A percentile compares a stretch with the other conserved stretches of the same genome.
Evolutionary conservation across 2,888 invertebrate species (phyloP).

Genomic region (Nemotelus pantherinus): DNA sequence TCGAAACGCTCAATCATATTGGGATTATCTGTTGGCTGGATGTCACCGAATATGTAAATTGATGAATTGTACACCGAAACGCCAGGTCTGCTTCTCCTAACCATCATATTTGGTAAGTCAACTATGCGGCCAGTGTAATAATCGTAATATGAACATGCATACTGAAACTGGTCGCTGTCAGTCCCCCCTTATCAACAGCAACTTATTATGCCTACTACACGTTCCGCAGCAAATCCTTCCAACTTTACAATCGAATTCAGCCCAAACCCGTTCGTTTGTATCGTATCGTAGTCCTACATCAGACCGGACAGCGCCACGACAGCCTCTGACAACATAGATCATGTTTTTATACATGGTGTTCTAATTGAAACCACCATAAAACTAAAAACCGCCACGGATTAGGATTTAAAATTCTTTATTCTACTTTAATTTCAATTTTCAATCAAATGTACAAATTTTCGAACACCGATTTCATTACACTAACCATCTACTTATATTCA

Average conservation of each 20-base stretch:
- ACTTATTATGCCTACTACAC: not conserved
- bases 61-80: slow-evolving; percentile 24
- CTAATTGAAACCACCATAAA: no score
- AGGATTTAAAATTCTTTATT: no score
- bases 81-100: not conserved
- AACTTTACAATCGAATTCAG: slow-evolving; percentile 8
- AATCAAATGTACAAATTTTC: no score
- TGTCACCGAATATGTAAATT: slow-evolving; percentile 14
- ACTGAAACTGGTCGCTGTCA: not conserved
- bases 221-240: slow-evolving; percentile 7
- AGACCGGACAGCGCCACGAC: not conserved
- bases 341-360: slow-evolving; percentile 18
- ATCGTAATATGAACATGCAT: slow-evolving; percentile 5
- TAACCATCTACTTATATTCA: no score
- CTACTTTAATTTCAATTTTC: no score
- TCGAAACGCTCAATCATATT: slow-evolving; percentile 18
- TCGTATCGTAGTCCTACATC: slow-evolving; percentile 16
- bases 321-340: slow-evolving; percentile 19
- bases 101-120: not conserved
- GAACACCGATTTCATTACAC: no score
- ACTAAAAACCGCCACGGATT: no score
- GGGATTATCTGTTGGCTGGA: slow-evolving; percentile 2
- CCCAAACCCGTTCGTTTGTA: slow-evolving; percentile 2
- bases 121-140: slow-evolving; percentile 12
- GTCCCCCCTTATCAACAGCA: slow-evolving; percentile 13